Evolutionary conservation across 1,140 invertebrate species (phyloP).

Genomic region (Hesperophylax magnus): DNA sequence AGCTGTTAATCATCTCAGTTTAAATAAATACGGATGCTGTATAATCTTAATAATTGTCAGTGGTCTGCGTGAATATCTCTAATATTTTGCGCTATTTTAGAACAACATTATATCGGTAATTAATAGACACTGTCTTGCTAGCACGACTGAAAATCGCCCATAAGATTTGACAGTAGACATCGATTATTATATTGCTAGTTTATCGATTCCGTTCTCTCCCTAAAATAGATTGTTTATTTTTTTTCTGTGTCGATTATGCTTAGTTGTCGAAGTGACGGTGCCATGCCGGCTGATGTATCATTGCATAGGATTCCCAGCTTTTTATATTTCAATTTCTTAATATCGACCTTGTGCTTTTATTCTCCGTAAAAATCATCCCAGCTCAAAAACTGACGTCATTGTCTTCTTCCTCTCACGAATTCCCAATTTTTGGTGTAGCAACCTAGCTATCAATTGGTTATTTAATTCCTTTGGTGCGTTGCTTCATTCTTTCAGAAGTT

Average conservation of each 20-base stretch:
- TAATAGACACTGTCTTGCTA: neutral
- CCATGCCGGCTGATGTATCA: no score
- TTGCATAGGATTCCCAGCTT: no score
- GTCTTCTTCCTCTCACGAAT: no score
- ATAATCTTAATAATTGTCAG: neutral
- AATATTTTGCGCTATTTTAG: neutral
- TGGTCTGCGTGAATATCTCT: neutral
- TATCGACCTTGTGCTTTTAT: no score
- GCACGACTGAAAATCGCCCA: neutral
- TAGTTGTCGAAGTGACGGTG: no score
- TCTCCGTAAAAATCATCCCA: no score
- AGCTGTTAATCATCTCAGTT: no score
- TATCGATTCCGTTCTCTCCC: neutral
- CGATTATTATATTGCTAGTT: neutral
- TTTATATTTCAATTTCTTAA: no score
- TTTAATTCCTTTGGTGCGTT: neutral
- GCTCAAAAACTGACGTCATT: no score
- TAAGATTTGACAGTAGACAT: neutral
- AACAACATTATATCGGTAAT: neutral
- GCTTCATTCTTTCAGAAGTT: neutral
- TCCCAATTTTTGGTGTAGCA: no score
- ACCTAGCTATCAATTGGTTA: neutral
- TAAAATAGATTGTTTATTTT: neutral
- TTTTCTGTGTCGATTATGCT: no score
- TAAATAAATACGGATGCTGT: neutral